These are phyloP conservation scores for Nesoenas mayeri DNA, from an alignment of 2,113 vertebrate species.

Conservation along the genomic window DNA sequence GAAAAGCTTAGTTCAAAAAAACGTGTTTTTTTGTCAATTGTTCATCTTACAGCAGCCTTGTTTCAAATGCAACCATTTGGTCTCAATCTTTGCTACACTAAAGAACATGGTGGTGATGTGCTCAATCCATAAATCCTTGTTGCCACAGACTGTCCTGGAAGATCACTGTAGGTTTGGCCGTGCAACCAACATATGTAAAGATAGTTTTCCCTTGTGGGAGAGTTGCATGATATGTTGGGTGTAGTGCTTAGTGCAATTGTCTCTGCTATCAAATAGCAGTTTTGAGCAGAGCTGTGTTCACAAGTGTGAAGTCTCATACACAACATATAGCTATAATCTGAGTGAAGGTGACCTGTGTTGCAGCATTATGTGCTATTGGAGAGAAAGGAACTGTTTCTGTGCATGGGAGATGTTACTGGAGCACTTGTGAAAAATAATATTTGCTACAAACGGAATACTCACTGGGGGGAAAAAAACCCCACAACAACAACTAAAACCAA, in stretches of 20 bases:
- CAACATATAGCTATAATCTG: neutral
- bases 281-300: neutral
- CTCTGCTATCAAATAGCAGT: neutral
- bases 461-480: neutral
- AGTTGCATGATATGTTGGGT: neutral
- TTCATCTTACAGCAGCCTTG: neutral
- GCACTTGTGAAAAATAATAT: neutral
- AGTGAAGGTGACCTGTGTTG: neutral
- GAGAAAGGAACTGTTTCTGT: neutral
- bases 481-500: no score
- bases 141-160: neutral
- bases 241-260: rapidly evolving
- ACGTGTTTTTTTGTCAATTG: neutral
- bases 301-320: neutral
- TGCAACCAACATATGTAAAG: neutral
- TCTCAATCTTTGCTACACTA: neutral
- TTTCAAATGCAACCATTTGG: neutral
- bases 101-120: neutral
- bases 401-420: rapidly evolving
- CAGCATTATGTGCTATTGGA: neutral
- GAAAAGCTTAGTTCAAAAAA: neutral
- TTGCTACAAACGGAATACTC: neutral
- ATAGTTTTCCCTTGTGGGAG: neutral
- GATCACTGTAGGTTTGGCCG: neutral
- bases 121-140: neutral